Conservation (phyloP, 2,797 vertebrate species). For the Chiroxiphia lanceolata region DNA sequence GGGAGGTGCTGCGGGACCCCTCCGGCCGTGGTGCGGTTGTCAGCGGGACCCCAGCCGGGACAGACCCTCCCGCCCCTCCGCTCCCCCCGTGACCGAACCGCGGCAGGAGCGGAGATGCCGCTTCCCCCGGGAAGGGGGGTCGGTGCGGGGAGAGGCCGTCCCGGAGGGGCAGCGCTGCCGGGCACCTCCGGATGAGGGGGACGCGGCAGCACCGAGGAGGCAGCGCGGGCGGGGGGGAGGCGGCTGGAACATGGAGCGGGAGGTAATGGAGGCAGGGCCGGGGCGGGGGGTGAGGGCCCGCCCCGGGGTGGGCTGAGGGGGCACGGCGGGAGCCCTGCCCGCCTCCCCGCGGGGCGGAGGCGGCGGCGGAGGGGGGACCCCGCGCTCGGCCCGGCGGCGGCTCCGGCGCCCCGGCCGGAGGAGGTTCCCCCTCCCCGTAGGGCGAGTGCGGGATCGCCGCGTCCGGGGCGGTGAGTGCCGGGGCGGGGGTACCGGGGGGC, state of each 20-base stretch:
- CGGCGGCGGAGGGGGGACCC: background rate
- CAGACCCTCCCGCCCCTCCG: background rate
- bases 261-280: background rate
- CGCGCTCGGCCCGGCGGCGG: background rate
- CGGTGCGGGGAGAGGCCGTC: background rate
- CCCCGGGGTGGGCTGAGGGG: constrained; percentile 35
- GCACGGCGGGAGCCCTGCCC: background rate
- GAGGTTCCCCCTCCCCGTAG: background rate
- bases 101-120: background rate
- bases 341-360: background rate
- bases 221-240: background rate
- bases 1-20: background rate
- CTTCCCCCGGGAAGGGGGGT: background rate
- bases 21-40: background rate
- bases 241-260: background rate
- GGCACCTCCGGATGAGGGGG: background rate
- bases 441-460: background rate
- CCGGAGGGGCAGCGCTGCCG: background rate
- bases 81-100: background rate
- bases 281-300: constrained; percentile 6
- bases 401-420: background rate
- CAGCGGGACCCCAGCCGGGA: background rate
- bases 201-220: background rate
- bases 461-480: background rate
- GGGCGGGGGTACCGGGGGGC: background rate